Base-by-base conservation (phyloP, 2,113 vertebrate species). In the Trogon surrucura region DNA sequence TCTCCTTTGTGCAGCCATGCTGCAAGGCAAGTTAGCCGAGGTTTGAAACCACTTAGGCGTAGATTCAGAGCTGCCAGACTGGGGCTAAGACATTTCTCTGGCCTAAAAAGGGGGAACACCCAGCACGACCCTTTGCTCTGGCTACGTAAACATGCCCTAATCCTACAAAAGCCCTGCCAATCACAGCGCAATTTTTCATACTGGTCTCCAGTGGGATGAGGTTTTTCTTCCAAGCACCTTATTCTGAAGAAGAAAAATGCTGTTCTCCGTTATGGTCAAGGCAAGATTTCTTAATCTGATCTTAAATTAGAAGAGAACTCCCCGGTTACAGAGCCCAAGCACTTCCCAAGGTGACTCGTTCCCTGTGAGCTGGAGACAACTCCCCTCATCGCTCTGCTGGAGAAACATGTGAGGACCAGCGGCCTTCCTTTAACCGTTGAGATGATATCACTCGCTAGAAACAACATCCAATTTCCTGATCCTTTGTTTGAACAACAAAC, bases 401-500 rank as follows among this genome's bases (percentile, higher is more conserved):
- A 82, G 91, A 79, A 75, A 69, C 51, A 7, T 47, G 92, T 32
- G 17, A 85, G 65, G 91, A 89, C 57, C 92, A 69, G 93, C 41
- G 80, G 92, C 85, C 88, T 95, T 72, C 70, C 88, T 73, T 86
- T 86, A 92, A 84, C 93, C 2, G 30, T 23, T 18, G 72, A 96
- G 96, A 95, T 96, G 86, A 38, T 96, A 95, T 96, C 93, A 78
- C 80, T 75, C 0, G 14, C 83, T 84, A 64, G 93, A 79, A 96
- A 96, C 83, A 89, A 91, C 91, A 94, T 95, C 92, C 96, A 96
- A 96, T 97, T 96, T 96, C 96, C 95, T 87, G 95, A 93, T 86
- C 91, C 95, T 96, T 91, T 97, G 96, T 96, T 96, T 96, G 96
- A 97, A 85, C 92, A 94, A 95, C 93, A 96, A 95, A 94, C 96